These are phyloP conservation scores for Dryadula phaetusa DNA, from an alignment of 2,888 invertebrate genomes.

Conservation along the genomic window DNA sequence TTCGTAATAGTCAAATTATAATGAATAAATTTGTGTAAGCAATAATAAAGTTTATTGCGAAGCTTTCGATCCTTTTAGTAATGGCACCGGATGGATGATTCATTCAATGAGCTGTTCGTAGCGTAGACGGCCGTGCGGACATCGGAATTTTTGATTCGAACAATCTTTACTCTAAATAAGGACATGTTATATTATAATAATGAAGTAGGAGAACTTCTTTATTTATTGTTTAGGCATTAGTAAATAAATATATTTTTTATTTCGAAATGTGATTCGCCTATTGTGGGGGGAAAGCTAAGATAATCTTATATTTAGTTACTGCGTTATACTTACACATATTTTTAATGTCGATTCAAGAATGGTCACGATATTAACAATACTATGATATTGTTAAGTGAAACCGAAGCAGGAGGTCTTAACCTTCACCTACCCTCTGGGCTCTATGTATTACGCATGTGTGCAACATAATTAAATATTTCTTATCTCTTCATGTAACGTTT, in stretches of 20 bases:
- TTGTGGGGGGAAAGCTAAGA: too few species aligned
- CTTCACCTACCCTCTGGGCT: slow-evolving; percentile 37
- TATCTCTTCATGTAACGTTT: slow-evolving; percentile 26
- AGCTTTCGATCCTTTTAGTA: slow-evolving; percentile 5
- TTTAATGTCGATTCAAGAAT: neutral
- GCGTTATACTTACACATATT: too few species aligned
- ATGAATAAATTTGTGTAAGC: neutral
- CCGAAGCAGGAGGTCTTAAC: slow-evolving; percentile 32
- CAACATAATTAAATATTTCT: slow-evolving; percentile 30
- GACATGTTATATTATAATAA: neutral
- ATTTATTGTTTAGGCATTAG: too few species aligned
- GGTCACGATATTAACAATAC: neutral
- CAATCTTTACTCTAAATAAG: neutral
- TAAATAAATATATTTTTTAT: too few species aligned
- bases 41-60: slow-evolving; percentile 1
- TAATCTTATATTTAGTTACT: too few species aligned
- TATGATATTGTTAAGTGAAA: slow-evolving; percentile 20
- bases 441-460: slow-evolving; percentile 18
- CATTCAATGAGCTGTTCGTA: slow-evolving; percentile 10
- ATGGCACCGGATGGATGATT: slow-evolving; percentile 17
- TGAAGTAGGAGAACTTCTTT: neutral
- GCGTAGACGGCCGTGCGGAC: slow-evolving; percentile 9
- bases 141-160: slow-evolving; percentile 15
- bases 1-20: neutral
- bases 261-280: too few species aligned